Conservation (phyloP, 2,888 invertebrate species). For the Eupithecia subumbrata region DNA sequence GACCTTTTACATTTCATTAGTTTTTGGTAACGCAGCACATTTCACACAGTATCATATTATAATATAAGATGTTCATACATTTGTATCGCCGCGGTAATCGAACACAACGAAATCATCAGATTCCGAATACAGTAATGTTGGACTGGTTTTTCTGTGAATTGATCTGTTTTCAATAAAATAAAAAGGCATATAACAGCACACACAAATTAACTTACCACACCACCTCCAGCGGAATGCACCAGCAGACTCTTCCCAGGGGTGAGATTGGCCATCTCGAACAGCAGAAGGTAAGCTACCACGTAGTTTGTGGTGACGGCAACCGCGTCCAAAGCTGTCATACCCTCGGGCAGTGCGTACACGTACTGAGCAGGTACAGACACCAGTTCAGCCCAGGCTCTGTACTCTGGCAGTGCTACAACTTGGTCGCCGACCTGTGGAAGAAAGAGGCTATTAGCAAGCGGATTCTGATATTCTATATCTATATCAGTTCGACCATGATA, state of each 20-base stretch:
- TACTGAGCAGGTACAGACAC: slow-evolving; percentile 91
- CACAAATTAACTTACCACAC: slow-evolving; percentile 87
- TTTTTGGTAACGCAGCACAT: not conserved
- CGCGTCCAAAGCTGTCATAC: slow-evolving; percentile 90
- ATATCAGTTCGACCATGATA: too few species aligned
- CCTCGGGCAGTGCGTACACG: slow-evolving; percentile 90
- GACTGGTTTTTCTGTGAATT: not conserved
- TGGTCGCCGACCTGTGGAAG: slow-evolving; percentile 88
- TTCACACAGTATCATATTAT: not conserved
- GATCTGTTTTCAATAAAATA: not conserved
- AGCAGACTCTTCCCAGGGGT: slow-evolving; percentile 91
- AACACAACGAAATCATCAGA: too few species aligned
- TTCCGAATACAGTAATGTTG: too few species aligned
- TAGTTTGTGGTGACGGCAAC: slow-evolving; percentile 94
- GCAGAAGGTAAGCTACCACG: slow-evolving; percentile 92
- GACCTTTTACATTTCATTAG: not conserved
- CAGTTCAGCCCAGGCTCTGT: slow-evolving; percentile 93
- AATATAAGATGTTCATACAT: not conserved
- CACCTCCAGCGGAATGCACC: slow-evolving; percentile 94
- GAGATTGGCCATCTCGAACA: slow-evolving; percentile 92
- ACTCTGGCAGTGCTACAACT: slow-evolving; percentile 93
- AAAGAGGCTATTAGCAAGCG: not conserved
- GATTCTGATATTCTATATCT: not conserved
- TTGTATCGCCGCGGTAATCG: not conserved
- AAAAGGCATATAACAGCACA: not conserved